Evolutionary conservation across 2,888 invertebrate species (phyloP).

Genomic region (Caenorhabditis panamensis): DNA sequence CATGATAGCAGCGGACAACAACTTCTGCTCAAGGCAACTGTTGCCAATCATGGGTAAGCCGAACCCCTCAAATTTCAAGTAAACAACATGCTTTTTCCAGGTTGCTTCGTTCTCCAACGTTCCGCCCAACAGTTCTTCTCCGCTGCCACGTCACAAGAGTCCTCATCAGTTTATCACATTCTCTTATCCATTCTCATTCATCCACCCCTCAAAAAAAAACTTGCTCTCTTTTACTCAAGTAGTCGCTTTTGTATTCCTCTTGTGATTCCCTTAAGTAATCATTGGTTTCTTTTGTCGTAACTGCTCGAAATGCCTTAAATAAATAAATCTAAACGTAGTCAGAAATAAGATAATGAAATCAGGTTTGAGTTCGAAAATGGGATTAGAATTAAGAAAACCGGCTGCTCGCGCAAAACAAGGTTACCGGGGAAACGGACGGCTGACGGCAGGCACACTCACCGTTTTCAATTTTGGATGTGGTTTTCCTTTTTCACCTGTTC

Average conservation of each 20-base stretch:
- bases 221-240: conserved; percentile 15
- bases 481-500: neutral
- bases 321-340: too few relatives aligned
- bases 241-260: conserved; percentile 36
- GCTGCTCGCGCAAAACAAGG: neutral
- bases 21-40: conserved; percentile 55
- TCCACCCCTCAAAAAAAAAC: conserved; percentile 13
- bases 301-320: too few relatives aligned
- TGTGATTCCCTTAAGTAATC: conserved; percentile 61
- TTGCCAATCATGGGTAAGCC: conserved; percentile 41
- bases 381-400: neutral
- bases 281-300: conserved; percentile 31
- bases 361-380: neutral
- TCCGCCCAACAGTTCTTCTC: conserved; percentile 28
- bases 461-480: too few relatives aligned
- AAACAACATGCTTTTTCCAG: neutral
- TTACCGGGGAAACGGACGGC: neutral
- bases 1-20: conserved; percentile 54
- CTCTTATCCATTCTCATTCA: neutral
- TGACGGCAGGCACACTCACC: neutral
- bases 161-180: neutral
- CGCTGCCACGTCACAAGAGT: conserved; percentile 52
- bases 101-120: neutral
- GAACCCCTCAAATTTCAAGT: neutral
- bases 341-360: too few relatives aligned